phyloP scores from a whole-genome alignment of 2,888 invertebrate species.

The Netelia virgata region DNA sequence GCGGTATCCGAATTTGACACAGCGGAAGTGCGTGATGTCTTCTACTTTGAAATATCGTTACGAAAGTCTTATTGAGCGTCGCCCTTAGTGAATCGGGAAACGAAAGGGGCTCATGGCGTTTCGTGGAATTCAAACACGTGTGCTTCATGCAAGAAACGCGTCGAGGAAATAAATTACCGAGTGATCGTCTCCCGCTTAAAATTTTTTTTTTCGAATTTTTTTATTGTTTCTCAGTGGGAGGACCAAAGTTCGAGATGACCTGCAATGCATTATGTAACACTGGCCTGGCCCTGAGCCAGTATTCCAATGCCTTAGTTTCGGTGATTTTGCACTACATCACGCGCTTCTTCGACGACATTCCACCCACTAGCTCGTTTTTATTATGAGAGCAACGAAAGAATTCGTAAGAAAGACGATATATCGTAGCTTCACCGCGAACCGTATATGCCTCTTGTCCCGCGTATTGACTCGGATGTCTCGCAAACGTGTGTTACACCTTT shows the following conservation, averaged over 20 bases:
- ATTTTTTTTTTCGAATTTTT: background rate
- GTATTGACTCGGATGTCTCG: background rate
- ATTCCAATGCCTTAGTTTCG: constrained; percentile 72
- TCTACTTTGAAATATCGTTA: background rate
- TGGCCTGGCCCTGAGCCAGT: constrained; percentile 75
- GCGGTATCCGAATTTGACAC: background rate
- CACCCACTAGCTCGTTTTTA: no score
- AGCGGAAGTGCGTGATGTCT: constrained; percentile 25
- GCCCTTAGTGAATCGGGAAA: constrained; percentile 1
- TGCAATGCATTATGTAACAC: constrained; percentile 75
- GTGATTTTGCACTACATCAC: constrained; percentile 5
- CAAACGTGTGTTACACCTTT: background rate
- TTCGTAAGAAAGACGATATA: no score
- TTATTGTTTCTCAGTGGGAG: constrained; percentile 7
- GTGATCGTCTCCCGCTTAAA: background rate
- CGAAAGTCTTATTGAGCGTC: background rate
- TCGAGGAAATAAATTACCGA: background rate
- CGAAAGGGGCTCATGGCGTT: constrained; percentile 52
- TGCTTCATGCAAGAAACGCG: constrained; percentile 30
- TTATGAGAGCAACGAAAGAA: no score
- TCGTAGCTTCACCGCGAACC: no score
- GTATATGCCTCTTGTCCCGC: background rate
- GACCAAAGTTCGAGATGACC: constrained; percentile 46
- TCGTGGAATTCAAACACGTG: constrained; percentile 62
- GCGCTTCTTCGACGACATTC: constrained; percentile 12